Evolutionary conservation across 2,113 vertebrate species (phyloP), one percentile per base, ranked within the genome.

Genomic region (Apus apus): DNA sequence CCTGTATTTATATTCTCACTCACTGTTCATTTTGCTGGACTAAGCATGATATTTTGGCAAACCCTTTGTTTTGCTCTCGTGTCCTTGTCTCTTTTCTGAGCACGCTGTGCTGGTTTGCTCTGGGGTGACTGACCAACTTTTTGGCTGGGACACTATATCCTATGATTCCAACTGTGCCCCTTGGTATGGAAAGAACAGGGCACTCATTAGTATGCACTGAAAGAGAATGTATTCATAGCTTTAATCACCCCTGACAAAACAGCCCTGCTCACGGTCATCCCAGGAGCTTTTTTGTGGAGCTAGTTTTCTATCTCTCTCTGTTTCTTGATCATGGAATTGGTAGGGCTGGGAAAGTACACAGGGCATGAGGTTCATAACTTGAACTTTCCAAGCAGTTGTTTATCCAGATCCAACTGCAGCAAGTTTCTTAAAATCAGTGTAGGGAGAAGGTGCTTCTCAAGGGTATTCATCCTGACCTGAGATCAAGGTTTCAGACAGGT

Each of bases 151-250:
- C 53, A 4, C 6, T 61, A 7, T 7, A 13, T 26, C 53, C 62
- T 56, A 22, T 86, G n/a, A 62, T 73, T 66, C 83, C 45, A 48
- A 13, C 40, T n/a, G 1, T 86, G 90, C 90, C 92, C 88, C 67
- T 73, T 5, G 56, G 79, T 30, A 70, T 83, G 94, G 94, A 95
- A 95, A 96, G 77, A 79, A 12, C 11, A 13, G 20, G 57, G 11
- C 2, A 5, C 38, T 85, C 7, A 2, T 72, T 57, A 82, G 34
- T 9, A 27, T 4, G 13, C 3, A 1, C 56, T 15, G 2, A 29
- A 40, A 40, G 64, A 5, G 80, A 96, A 96, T 85, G 32, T 90
- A 94, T 96, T 95, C 90, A 90, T 70, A 67, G 82, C 2, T 5
- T 57, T 90, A 94, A 94, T 88, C 88, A 93, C 58, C 92, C 85